Conservation (phyloP, 2,113 vertebrate species). For the Chaetops frenatus region DNA sequence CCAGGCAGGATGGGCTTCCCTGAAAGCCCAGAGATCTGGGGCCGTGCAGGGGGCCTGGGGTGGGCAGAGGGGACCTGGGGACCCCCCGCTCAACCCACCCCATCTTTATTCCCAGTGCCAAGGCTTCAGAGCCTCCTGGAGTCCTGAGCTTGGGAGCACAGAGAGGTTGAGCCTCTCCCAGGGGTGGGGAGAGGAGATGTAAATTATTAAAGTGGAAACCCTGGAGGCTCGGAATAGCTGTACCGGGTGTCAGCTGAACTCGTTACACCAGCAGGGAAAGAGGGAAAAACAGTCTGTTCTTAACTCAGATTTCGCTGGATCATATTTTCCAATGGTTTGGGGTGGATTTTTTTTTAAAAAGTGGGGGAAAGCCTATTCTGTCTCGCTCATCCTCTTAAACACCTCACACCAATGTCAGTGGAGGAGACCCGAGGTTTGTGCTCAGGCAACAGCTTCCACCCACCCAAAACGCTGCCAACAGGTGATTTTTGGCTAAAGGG, state of each 20-base stretch:
- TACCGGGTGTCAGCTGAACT: not conserved
- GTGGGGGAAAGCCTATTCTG: accelerated
- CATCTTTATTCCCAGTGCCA: not conserved
- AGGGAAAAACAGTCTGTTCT: not conserved
- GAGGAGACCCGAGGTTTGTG: accelerated
- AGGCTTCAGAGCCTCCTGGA: not conserved
- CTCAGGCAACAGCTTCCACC: not conserved
- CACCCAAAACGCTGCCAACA: accelerated
- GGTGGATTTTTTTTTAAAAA: accelerated
- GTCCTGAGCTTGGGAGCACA: not conserved
- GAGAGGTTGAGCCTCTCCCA: not conserved
- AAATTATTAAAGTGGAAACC: constrained; percentile 52
- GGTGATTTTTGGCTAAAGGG: accelerated
- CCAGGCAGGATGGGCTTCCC: not conserved
- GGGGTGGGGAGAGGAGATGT: not conserved
- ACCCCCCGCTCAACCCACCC: not conserved
- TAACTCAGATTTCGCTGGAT: not conserved
- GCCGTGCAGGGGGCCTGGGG: not conserved
- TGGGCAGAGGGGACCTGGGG: accelerated
- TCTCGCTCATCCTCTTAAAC: accelerated
- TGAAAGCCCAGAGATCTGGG: not conserved
- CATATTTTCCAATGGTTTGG: not conserved
- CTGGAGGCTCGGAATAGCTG: not conserved
- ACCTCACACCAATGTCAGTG: accelerated
- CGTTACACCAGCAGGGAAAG: not conserved